Evolutionary conservation across 2,888 invertebrate species (phyloP), one percentile per base, ranked within the genome.

Genomic region (Yponomeuta plumbellus): DNA sequence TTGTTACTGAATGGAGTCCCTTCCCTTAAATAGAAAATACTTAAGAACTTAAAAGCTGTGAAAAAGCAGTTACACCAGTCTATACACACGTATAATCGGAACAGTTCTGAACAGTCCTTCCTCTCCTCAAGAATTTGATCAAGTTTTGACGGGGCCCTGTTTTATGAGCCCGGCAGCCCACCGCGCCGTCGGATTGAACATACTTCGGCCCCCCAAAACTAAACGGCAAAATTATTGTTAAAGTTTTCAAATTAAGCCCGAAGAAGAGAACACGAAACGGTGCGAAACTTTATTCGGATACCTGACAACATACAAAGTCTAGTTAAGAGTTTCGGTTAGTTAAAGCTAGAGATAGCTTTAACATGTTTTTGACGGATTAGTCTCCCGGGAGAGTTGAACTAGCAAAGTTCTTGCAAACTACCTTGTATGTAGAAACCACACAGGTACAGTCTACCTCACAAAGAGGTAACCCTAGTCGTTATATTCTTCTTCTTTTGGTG

Each of bases 331-430:
- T 40, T 74, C 80, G 80, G 76, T 79, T 78, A 69, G 73, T 73
- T 72, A 74, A 74, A 71, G 69, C 69, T 66, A 64, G 68, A 69
- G 74, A 76, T 79, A 76, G 75, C 77, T 78, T 77, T 76, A 78
- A 73, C 76, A 75, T 82, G 84, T 81, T 83, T 82, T 81, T 84
- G 84, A 84, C 78, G 81, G 81, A 85, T 85, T 82, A 84, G 80
- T 79, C 76, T 72, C 72, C 72, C 70, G 74, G 68, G 44, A 64
- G 64, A 71, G 69, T 70, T 68, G 59, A 67, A 59, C 59, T 22
- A 20, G 21, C 59, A 17, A 59, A 52, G 44, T 52, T 52, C 44
- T 52, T 52, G 44, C 67, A 61, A 66, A 68, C 63, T 67, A 65
- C 69, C 65, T 59, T 66, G 44, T 13, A 52, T 52, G 44, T 52